These are phyloP conservation scores for Antheraea mylitta DNA, from an alignment of 1,140 invertebrate species.

Conservation along the genomic window DNA sequence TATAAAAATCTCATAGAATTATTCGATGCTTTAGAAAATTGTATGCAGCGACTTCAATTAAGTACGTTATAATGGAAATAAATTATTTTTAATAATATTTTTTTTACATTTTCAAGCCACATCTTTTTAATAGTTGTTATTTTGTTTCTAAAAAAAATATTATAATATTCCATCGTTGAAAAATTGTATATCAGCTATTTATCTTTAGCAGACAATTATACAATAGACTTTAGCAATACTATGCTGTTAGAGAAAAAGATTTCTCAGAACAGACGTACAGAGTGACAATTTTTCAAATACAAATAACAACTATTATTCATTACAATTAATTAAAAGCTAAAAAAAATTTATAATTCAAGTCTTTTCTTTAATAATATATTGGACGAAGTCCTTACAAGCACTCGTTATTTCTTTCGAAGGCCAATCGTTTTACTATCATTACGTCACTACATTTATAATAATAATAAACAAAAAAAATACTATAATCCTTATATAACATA, in stretches of 20 bases:
- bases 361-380: constrained; percentile 23
- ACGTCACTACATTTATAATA: constrained; percentile 27
- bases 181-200: no score
- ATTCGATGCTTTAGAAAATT: not conserved
- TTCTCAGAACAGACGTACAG: not conserved
- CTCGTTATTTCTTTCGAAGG: constrained; percentile 24
- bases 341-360: constrained; percentile 25
- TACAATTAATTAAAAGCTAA: constrained; percentile 11
- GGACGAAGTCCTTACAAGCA: constrained; percentile 33
- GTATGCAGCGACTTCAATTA: not conserved
- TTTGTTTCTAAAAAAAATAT: not conserved
- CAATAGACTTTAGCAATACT: no score
- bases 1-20: constrained; percentile 5
- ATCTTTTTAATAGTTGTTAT: constrained; percentile 1
- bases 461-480: constrained; percentile 1
- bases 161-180: not conserved
- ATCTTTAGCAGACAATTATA: no score
- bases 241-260: no score
- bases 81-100: not conserved
- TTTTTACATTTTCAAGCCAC: not conserved
- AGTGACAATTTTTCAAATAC: not conserved
- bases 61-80: not conserved
- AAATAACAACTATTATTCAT: constrained; percentile 6
- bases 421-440: constrained; percentile 27
- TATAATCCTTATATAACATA: not conserved